Base-by-base conservation (phyloP, 64 coral and sea anemone genomes). In the Pocillopora damicornis region DNA sequence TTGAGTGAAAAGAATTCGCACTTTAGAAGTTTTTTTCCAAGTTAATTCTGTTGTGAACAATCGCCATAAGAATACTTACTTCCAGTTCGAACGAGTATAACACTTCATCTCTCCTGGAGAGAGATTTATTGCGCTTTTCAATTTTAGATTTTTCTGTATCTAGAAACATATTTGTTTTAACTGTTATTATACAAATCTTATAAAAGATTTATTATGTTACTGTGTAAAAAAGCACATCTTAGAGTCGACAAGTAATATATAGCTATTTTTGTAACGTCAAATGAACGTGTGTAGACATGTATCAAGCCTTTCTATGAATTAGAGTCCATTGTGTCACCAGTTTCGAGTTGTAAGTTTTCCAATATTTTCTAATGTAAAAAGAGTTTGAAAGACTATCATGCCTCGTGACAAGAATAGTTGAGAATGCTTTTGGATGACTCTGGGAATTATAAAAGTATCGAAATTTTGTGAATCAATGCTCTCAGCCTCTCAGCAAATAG, bases 181-280 rank as follows among this genome's bases (percentile, higher is more conserved):
- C 16, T 63, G 61, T 15, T 7, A 63, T 13, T 63, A 2, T 63
- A 63, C 61, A 63, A 63, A 8, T 15, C 4, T 63, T 7, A 17
- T 63, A 7, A 8, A 71, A n/a, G 0, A 23, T 69, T 69, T 20
- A 9, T 22, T 69, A 23, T 25, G 20, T 71, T 67, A 67, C 64
- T 67, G 22, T n/a, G 67, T 26, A 1, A n/a, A n/a, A 2, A 71
- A 71, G 67, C 67, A 25, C 67, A 5, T 11, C 11, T 71, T 23
- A 5, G n/a, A n/a, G 12, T n/a, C n/a, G n/a, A 71, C 25, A 71
- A 11, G 25, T 25, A 71, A 25, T 67, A 67, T 20, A 71, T 25
- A 71, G 67, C 67, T 71, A 71, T 71, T 71, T 69, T 69, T 69
- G 66, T 69, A 69, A 69, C 23, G 66, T 23, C 7, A 69, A 69